Conservation (phyloP, 2,888 invertebrate genomes). For the Epistrophella euchroma region DNA sequence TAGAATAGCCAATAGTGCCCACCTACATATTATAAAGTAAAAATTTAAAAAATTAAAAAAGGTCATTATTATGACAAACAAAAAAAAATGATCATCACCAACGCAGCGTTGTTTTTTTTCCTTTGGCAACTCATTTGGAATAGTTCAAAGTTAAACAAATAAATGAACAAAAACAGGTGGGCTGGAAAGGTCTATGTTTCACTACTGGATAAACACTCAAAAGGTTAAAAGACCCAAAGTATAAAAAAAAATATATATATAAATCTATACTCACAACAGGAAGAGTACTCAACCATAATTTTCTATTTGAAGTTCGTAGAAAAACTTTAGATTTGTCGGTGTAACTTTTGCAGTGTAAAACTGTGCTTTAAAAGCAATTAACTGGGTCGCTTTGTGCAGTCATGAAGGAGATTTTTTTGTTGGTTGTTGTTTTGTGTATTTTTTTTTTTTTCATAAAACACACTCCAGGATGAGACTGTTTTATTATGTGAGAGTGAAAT, state of each 20-base stretch:
- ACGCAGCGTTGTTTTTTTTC: background rate
- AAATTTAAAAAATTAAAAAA: too few relatives aligned
- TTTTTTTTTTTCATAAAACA: constrained; percentile 6
- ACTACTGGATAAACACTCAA: constrained; percentile 52
- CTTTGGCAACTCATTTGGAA: constrained; percentile 48
- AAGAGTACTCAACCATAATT: constrained; percentile 42
- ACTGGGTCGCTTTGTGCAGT: constrained; percentile 50
- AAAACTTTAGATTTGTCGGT: constrained; percentile 42
- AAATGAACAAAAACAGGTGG: constrained; percentile 17
- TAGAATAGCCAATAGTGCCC: too few relatives aligned
- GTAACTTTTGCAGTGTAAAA: constrained; percentile 37
- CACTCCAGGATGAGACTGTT: constrained; percentile 37
- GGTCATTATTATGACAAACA: too few relatives aligned
- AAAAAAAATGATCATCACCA: background rate
- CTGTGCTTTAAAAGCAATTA: constrained; percentile 54
- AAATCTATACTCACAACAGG: constrained; percentile 14
- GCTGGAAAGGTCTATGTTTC: constrained; percentile 26
- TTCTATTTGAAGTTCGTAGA: constrained; percentile 53
- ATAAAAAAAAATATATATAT: constrained; percentile 1
- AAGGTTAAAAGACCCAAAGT: constrained; percentile 61
- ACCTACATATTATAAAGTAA: too few relatives aligned
- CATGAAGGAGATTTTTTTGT: constrained; percentile 24
- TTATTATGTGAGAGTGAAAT: constrained; percentile 18
- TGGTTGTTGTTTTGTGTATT: constrained; percentile 7
- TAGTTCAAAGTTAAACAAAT: constrained; percentile 35